Conservation (phyloP, 2,113 vertebrate species). For the Sylvia atricapilla region DNA sequence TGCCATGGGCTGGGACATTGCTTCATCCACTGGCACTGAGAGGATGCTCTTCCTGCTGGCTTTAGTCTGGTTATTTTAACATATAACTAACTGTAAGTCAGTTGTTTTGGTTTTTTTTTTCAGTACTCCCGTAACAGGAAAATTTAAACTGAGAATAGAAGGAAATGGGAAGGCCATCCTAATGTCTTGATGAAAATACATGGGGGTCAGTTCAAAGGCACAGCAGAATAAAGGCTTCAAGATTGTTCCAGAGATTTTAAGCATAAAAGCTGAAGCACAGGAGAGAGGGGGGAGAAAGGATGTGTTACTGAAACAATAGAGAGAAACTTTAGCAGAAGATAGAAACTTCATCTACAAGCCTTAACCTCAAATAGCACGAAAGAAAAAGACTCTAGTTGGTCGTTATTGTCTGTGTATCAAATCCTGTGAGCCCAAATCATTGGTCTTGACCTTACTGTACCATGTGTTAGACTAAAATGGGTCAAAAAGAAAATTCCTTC, state of each 20-base stretch:
- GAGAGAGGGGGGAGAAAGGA: neutral
- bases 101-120: neutral
- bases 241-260: neutral
- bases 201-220: neutral
- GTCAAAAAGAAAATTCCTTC: neutral
- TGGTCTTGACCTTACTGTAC: neutral
- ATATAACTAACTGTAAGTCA: neutral
- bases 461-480: neutral
- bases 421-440: neutral
- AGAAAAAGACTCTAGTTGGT: neutral
- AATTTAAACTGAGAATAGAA: conserved; percentile 37
- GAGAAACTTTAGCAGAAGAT: neutral
- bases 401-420: neutral
- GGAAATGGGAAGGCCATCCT: conserved; percentile 46
- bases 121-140: conserved; percentile 6
- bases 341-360: neutral
- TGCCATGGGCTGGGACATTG: neutral
- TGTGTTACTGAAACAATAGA: neutral
- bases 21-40: accelerated
- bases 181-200: neutral
- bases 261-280: neutral
- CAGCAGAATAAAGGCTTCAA: neutral
- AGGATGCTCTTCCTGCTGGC: neutral
- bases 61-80: neutral
- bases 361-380: neutral